These are phyloP conservation scores for Cricetomys ansorgei DNA, from an alignment of 2,113 vertebrate species.

Conservation along the genomic window DNA sequence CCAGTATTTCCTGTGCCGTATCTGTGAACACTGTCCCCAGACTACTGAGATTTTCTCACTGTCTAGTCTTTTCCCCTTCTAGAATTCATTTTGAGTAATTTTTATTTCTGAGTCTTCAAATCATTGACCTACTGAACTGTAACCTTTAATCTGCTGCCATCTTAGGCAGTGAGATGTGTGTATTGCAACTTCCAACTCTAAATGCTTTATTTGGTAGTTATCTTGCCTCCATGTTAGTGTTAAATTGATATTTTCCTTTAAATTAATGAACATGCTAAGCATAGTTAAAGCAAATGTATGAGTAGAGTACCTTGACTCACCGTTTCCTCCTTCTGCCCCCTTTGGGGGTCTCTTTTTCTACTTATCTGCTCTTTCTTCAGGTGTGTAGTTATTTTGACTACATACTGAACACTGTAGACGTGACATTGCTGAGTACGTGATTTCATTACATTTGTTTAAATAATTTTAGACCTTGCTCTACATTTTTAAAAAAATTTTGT, in stretches of 20 bases:
- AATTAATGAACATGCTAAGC: background rate
- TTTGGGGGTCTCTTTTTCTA: background rate
- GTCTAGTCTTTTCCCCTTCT: background rate
- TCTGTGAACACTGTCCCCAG: background rate
- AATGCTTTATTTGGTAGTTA: background rate
- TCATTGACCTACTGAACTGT: background rate
- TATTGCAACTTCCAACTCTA: background rate
- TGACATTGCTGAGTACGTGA: background rate
- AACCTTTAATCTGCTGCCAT: background rate
- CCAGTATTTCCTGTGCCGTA: background rate
- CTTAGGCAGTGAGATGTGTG: background rate
- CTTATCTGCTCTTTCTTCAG: background rate
- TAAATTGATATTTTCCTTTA: constrained; percentile 3
- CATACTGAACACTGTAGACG: background rate
- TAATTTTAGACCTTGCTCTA: background rate
- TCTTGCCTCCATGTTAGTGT: background rate
- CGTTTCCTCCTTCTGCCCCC: background rate
- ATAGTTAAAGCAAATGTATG: background rate
- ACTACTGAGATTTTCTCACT: background rate
- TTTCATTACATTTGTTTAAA: background rate
- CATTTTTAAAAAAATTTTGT: background rate
- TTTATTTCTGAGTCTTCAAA: background rate
- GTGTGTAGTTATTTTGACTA: background rate
- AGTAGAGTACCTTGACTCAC: background rate
- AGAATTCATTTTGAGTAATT: background rate